A percentile compares a stretch with the other conserved stretches of the same genome.
phyloP scores from a whole-genome alignment of 2,797 vertebrate species.

The Limnodromus scolopaceus region DNA sequence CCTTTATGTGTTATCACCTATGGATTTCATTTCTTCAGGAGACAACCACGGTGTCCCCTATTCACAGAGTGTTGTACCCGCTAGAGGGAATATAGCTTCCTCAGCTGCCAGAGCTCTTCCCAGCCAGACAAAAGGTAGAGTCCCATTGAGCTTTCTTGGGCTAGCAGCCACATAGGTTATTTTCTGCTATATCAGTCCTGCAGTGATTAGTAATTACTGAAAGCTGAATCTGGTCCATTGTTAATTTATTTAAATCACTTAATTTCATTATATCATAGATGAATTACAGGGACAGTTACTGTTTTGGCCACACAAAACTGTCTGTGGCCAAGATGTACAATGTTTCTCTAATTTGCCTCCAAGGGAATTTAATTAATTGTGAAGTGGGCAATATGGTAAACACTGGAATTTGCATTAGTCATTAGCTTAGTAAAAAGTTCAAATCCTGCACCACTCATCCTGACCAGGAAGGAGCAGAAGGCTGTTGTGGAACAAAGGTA shows the following conservation, averaged over 20 bases:
- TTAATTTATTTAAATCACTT: constrained; percentile 67
- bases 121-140: neutral
- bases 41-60: rapidly evolving
- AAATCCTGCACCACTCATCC: neutral
- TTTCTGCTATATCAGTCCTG: constrained; percentile 3
- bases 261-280: constrained; percentile 55
- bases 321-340: constrained; percentile 7
- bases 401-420: constrained; percentile 9
- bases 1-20: neutral
- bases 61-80: neutral
- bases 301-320: neutral
- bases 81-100: neutral
- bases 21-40: neutral
- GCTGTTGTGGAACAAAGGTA: neutral
- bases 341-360: constrained; percentile 41
- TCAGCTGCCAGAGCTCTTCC: neutral
- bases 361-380: constrained; percentile 50
- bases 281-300: constrained; percentile 30
- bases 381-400: constrained; percentile 24
- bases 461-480: neutral
- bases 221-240: constrained; percentile 28
- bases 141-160: neutral
- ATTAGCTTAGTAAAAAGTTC: constrained; percentile 17
- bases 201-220: constrained; percentile 37
- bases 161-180: constrained; percentile 3